Conservation (phyloP, 2,113 vertebrate species). For the Emydura subglobosa region DNA sequence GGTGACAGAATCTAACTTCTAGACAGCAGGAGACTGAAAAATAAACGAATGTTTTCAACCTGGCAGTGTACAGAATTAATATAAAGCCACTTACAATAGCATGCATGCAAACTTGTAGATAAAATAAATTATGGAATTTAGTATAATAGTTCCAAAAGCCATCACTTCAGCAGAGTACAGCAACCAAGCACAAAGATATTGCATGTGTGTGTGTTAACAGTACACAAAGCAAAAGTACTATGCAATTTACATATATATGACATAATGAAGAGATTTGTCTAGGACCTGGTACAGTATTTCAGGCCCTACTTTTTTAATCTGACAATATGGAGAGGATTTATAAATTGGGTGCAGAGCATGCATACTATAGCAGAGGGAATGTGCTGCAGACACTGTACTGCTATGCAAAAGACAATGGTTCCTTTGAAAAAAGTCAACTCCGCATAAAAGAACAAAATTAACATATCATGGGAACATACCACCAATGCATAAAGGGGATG, state of each 20-base stretch:
- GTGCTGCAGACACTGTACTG: neutral
- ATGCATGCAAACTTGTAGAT: neutral
- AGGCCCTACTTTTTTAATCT: neutral
- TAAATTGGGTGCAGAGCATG: neutral
- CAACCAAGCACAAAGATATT: neutral
- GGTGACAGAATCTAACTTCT: neutral
- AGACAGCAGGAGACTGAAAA: neutral
- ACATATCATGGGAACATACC: conserved; percentile 46
- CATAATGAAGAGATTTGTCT: neutral
- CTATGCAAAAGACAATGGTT: neutral
- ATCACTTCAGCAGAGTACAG: neutral
- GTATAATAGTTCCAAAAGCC: neutral
- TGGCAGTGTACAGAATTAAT: neutral
- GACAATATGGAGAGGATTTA: neutral
- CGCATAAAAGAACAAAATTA: conserved; percentile 49
- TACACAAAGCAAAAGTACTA: neutral
- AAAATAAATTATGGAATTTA: neutral
- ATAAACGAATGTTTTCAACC: neutral
- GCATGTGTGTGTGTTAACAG: neutral
- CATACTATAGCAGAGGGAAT: neutral
- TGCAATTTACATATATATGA: neutral
- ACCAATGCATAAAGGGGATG: neutral
- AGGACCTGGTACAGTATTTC: neutral
- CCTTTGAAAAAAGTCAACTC: neutral
- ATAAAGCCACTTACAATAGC: neutral